phyloP scores from a whole-genome alignment of 2,797 vertebrate genomes.

The Lacerta bilineata region DNA sequence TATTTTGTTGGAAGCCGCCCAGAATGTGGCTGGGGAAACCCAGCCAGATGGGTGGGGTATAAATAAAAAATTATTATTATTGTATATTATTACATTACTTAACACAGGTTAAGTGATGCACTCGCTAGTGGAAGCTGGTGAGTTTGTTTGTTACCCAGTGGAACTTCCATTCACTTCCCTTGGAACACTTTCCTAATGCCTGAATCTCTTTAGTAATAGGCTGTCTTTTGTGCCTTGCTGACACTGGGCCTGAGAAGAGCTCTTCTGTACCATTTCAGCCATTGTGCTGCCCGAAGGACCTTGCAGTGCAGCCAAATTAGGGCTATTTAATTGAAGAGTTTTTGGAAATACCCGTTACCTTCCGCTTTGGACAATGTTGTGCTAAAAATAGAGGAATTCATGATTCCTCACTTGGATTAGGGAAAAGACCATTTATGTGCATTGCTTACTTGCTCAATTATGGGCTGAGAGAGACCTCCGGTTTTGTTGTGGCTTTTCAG shows the following conservation, averaged over 20 bases:
- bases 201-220: neutral
- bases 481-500: neutral
- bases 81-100: too few relatives aligned
- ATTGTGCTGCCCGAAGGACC: neutral
- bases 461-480: accelerated
- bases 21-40: too few relatives aligned
- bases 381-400: accelerated
- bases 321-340: neutral
- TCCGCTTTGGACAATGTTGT: neutral
- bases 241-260: neutral
- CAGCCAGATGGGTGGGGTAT: too few relatives aligned
- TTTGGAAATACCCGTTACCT: neutral
- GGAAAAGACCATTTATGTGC: neutral
- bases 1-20: too few relatives aligned
- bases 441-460: neutral
- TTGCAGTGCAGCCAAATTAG: neutral
- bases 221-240: neutral
- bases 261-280: neutral
- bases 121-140: too few relatives aligned
- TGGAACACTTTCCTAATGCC: neutral
- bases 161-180: neutral
- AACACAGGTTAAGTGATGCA: too few relatives aligned
- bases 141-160: too few relatives aligned
- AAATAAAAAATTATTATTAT: too few relatives aligned
- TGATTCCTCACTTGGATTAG: accelerated